phyloP scores from a whole-genome alignment of 2,113 vertebrate species.

The Plectropomus leopardus region DNA sequence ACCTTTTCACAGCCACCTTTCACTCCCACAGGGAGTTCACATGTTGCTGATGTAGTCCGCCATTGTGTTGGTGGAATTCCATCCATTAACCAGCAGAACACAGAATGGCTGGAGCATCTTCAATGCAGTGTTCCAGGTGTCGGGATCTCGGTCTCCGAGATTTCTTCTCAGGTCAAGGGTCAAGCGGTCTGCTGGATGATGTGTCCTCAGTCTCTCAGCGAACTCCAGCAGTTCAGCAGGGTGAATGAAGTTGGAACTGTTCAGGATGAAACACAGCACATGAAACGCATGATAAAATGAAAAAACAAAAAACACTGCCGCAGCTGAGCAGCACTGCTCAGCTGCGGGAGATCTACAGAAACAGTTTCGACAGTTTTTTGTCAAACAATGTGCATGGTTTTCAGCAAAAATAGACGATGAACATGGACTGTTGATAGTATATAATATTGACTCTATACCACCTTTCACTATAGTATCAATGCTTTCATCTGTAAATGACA shows the following conservation, averaged over 20 bases:
- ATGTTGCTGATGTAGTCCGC: constrained; percentile 93
- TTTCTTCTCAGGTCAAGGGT: constrained; percentile 90
- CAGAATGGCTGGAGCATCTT: constrained; percentile 84
- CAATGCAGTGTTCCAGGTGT: constrained; percentile 86
- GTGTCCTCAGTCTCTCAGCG: constrained; percentile 79
- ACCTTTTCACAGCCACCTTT: background rate
- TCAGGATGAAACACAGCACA: background rate
- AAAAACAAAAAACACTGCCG: too few species aligned
- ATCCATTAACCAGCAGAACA: constrained; percentile 83
- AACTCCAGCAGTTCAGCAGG: constrained; percentile 92
- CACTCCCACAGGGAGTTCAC: constrained; percentile 75
- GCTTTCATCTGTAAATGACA: too few species aligned
- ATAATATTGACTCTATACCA: too few species aligned
- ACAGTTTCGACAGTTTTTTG: too few species aligned
- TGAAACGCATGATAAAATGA: background rate
- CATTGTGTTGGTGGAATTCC: constrained; percentile 90
- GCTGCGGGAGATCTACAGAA: too few species aligned
- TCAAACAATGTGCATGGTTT: too few species aligned
- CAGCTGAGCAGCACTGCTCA: too few species aligned
- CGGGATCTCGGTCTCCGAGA: constrained; percentile 89
- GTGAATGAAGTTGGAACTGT: constrained; percentile 93
- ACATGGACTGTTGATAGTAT: too few species aligned
- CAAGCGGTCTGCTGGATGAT: constrained; percentile 78
- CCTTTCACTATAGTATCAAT: too few species aligned
- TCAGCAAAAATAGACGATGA: too few species aligned